Evolutionary conservation across 2,113 vertebrate genomes (phyloP).

Genomic region (Brachypodius melanocephalos): DNA sequence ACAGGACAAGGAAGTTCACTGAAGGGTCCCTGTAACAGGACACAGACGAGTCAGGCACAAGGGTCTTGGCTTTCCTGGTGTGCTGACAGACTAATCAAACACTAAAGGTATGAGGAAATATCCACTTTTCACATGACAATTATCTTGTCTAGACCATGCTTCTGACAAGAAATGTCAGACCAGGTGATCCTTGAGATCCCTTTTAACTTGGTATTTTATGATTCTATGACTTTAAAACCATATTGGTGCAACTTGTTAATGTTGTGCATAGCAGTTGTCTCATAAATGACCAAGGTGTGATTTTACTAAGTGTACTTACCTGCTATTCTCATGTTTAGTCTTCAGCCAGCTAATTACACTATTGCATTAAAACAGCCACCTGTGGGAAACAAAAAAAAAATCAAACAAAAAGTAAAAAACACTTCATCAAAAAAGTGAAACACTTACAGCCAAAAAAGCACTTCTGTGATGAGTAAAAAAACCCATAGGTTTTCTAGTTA

Average conservation of each 20-base stretch:
- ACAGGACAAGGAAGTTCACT: neutral
- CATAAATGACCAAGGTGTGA: neutral
- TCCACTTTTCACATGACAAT: neutral
- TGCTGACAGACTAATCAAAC: neutral
- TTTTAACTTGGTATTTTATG: neutral
- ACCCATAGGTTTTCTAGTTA: neutral
- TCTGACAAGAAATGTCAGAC: neutral
- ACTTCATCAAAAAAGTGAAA: neutral
- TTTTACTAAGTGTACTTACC: slow-evolving; percentile 31
- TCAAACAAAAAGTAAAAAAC: neutral
- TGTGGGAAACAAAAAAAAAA: slow-evolving; percentile 6
- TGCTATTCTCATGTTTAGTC: slow-evolving; percentile 76
- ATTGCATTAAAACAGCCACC: slow-evolving; percentile 68
- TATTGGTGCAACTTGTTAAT: neutral
- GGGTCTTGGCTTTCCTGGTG: neutral
- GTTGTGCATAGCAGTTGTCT: neutral
- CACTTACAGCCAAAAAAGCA: neutral
- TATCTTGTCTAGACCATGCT: accelerated
- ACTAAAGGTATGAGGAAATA: neutral
- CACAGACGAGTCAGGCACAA: neutral
- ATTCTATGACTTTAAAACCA: neutral
- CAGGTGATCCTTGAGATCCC: neutral
- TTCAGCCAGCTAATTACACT: slow-evolving; percentile 41
- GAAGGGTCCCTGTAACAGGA: neutral
- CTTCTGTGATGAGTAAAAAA: neutral